A percentile compares a stretch with the other conserved stretches of the same genome.
Conservation (phyloP, 2,888 invertebrate genomes). For the Trilocha varians region DNA sequence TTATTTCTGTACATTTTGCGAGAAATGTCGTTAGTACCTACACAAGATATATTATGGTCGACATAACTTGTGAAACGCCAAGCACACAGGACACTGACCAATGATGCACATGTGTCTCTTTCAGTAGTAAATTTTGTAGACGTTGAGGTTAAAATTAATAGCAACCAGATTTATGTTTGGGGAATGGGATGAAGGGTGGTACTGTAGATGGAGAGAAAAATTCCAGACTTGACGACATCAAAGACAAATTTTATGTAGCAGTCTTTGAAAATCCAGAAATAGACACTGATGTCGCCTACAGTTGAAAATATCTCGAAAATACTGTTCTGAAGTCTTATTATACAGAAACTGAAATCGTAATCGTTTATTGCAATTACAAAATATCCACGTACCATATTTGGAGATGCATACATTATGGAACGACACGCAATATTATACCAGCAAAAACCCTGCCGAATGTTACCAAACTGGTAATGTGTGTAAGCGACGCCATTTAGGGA, state of each 20-base stretch:
- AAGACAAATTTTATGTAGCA: constrained; percentile 30
- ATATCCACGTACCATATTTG: constrained; percentile 15
- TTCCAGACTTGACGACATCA: constrained; percentile 29
- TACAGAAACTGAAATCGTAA: constrained; percentile 22
- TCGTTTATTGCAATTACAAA: constrained; percentile 31
- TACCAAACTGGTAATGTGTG: constrained; percentile 55
- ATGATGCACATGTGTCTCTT: constrained; percentile 14
- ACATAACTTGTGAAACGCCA: constrained; percentile 36
- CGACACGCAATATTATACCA: constrained; percentile 28
- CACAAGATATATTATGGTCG: constrained; percentile 39
- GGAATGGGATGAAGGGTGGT: neutral
- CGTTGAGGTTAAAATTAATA: neutral
- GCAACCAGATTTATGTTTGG: neutral
- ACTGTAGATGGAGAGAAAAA: constrained; percentile 1
- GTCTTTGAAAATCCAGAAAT: constrained; percentile 30
- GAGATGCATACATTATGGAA: constrained; percentile 34
- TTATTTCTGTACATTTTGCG: constrained; percentile 65
- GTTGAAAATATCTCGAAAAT: no score
- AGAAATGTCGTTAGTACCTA: constrained; percentile 51
- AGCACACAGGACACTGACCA: constrained; percentile 23
- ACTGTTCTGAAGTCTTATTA: no score
- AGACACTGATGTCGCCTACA: constrained; percentile 5
- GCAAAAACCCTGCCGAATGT: constrained; percentile 59
- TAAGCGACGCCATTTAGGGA: constrained; percentile 54
- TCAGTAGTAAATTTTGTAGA: neutral